phyloP scores from a whole-genome alignment of 2,888 invertebrate genomes.

The Orthosia gracilis region DNA sequence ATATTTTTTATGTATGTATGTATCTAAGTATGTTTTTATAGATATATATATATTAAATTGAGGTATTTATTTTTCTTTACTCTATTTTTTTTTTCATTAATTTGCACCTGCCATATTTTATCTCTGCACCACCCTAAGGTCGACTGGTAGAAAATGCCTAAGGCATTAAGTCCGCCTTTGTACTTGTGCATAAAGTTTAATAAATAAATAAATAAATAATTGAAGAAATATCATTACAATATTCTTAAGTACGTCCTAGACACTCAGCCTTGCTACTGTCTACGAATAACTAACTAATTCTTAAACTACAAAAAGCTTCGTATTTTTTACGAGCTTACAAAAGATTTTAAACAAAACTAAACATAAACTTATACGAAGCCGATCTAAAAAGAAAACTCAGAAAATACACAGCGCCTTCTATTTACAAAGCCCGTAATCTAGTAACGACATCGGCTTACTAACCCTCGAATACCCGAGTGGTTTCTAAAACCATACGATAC shows the following conservation, averaged over 20 bases:
- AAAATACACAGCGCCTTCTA: conserved; percentile 38
- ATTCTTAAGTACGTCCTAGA: not conserved
- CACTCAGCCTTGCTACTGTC: too few species aligned
- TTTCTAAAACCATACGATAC: conserved; percentile 76
- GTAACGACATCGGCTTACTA: conserved; percentile 66
- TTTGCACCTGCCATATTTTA: too few species aligned
- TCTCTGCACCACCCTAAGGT: too few species aligned
- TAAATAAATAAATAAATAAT: conserved; percentile 38
- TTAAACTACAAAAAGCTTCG: not conserved
- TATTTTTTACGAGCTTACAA: not conserved
- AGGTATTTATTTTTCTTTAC: too few species aligned
- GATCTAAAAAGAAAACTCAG: conserved; percentile 24
- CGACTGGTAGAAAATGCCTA: too few species aligned
- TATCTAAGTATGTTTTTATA: too few species aligned
- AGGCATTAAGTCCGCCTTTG: too few species aligned
- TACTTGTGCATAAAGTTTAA: too few species aligned
- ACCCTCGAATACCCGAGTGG: conserved; percentile 70
- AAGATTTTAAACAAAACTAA: conserved; percentile 4
- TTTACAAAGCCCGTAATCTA: conserved; percentile 56
- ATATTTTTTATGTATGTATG: too few species aligned
- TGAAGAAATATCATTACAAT: not conserved
- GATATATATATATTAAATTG: too few species aligned
- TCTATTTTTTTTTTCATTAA: too few species aligned
- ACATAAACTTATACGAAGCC: conserved; percentile 35
- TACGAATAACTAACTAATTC: not conserved